Evolutionary conservation across 2,797 vertebrate species (phyloP).

Genomic region (Champsocephalus gunnari): DNA sequence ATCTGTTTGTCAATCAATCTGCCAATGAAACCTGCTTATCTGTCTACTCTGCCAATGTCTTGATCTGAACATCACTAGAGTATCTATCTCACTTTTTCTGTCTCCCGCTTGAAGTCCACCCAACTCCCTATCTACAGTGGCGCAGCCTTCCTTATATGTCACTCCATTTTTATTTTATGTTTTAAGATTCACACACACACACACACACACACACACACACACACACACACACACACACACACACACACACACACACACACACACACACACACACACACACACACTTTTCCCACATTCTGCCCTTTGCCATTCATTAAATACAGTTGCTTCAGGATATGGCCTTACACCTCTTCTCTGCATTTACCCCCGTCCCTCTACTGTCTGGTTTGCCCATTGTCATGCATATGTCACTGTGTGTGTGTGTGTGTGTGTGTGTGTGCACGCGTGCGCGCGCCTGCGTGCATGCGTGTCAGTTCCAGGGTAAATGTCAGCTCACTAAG

Average conservation of each 20-base stretch:
- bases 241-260: background rate
- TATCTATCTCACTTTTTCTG: slow-evolving; percentile 64
- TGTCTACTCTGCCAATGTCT: slow-evolving; percentile 56
- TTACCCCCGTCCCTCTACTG: slow-evolving; percentile 39
- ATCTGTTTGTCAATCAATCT: slow-evolving; percentile 64
- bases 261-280: no score
- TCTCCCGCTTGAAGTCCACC: slow-evolving; percentile 63
- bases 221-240: no score
- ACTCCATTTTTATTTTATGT: slow-evolving; percentile 73
- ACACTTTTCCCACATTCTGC: slow-evolving; percentile 30
- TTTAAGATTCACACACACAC: slow-evolving; percentile 45
- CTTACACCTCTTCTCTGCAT: slow-evolving; percentile 39
- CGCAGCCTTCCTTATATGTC: slow-evolving; percentile 67
- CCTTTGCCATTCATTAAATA: slow-evolving; percentile 55
- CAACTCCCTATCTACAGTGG: slow-evolving; percentile 73
- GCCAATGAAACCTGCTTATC: slow-evolving; percentile 59
- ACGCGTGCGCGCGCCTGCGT: no score
- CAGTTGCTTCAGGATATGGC: slow-evolving; percentile 53
- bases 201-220: slow-evolving; percentile 25
- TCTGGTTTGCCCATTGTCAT: slow-evolving; percentile 70
- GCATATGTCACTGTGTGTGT: slow-evolving; percentile 63
- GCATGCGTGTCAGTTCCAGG: background rate
- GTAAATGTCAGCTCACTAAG: slow-evolving; percentile 68
- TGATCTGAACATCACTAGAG: slow-evolving; percentile 69
- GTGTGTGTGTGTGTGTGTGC: slow-evolving; percentile 15